These are phyloP conservation scores for Megalurothrips usitatus DNA, from an alignment of 2,888 invertebrate genomes.

Conservation along the genomic window DNA sequence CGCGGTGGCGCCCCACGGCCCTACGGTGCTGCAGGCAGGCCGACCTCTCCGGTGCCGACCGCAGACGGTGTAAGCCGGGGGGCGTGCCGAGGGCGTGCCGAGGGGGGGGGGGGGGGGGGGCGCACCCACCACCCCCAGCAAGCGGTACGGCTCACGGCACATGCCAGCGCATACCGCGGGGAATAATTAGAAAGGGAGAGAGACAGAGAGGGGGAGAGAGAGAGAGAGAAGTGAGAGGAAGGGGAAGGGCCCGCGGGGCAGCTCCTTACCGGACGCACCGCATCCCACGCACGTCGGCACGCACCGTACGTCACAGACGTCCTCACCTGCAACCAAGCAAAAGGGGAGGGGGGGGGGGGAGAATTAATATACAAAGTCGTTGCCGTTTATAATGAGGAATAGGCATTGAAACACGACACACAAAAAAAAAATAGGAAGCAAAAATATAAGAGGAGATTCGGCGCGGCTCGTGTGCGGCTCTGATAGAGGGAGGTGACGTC, in stretches of 20 bases:
- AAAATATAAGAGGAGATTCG: not conserved
- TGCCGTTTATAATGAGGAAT: not conserved
- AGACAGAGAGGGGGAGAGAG: not conserved
- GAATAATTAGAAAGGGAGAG: conserved; percentile 19
- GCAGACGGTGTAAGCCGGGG: too few species aligned
- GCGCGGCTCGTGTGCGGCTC: too few species aligned
- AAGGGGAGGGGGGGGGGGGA: not conserved
- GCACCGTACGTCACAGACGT: not conserved
- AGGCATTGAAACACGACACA: too few species aligned
- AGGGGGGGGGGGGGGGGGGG: too few species aligned
- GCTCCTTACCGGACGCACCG: not conserved
- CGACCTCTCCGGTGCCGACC: too few species aligned
- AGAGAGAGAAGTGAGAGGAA: conserved; percentile 12
- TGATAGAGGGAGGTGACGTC: too few species aligned
- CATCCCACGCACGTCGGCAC: not conserved
- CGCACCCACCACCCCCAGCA: too few species aligned
- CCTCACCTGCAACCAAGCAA: not conserved
- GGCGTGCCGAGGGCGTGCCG: too few species aligned
- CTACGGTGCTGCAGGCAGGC: too few species aligned
- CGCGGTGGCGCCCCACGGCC: too few species aligned
- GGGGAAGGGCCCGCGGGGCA: not conserved
- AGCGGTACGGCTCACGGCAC: too few species aligned
- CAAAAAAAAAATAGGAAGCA: not conserved
- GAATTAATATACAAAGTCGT: too few species aligned
- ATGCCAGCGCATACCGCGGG: not conserved